phyloP scores from a whole-genome alignment of 92 coral and sea anemone genomes.

The Anthopleura xanthogrammica region DNA sequence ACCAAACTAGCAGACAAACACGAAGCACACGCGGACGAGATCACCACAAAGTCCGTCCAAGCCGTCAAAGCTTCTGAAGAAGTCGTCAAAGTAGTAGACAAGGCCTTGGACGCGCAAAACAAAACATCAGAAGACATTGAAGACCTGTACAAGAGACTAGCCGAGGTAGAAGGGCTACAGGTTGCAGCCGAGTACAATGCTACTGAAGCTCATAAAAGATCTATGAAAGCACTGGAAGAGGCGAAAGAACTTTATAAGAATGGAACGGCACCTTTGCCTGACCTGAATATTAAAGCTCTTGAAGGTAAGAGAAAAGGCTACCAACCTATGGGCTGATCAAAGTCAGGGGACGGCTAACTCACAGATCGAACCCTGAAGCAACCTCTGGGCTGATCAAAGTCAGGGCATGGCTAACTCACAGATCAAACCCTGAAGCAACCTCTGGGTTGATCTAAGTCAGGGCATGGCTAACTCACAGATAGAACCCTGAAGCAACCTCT shows the following conservation, averaged over 20 bases:
- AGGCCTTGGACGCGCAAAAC: slow-evolving; percentile 58
- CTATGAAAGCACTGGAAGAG: slow-evolving; percentile 58
- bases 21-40: slow-evolving; percentile 66
- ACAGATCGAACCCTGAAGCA: no score
- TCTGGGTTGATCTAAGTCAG: no score
- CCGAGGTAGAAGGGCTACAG: slow-evolving; percentile 52
- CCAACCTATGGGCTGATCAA: neutral
- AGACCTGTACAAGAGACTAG: slow-evolving; percentile 54
- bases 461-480: no score
- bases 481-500: no score
- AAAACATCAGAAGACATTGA: slow-evolving; percentile 59
- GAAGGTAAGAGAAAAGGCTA: slow-evolving; percentile 40
- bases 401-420: no score
- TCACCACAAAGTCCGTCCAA: slow-evolving; percentile 55
- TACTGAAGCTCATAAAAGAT: slow-evolving; percentile 43
- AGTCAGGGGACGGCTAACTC: no score
- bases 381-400: no score
- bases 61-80: slow-evolving; percentile 63
- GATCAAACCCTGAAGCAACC: no score
- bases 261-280: slow-evolving; percentile 74
- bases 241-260: slow-evolving; percentile 57
- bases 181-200: slow-evolving; percentile 50
- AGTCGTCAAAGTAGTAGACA: slow-evolving; percentile 54
- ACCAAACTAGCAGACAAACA: slow-evolving; percentile 69
- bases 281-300: slow-evolving; percentile 48